Evolutionary conservation across 2,113 vertebrate genomes (phyloP).

Genomic region (Gopherus flavomarginatus): DNA sequence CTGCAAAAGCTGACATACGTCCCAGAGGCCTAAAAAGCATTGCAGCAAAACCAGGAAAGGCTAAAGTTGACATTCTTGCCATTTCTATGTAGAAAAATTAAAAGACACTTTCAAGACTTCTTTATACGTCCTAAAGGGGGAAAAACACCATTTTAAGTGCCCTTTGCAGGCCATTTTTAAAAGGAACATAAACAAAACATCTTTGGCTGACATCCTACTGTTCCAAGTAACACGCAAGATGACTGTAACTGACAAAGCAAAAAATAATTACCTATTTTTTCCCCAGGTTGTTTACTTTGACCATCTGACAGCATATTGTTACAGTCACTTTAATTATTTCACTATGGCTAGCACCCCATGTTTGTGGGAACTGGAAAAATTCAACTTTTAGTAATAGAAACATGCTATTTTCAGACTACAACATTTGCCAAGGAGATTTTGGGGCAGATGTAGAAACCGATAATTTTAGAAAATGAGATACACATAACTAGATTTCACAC

Average conservation of each 20-base stretch:
- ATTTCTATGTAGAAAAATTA: not conserved
- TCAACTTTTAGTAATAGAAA: not conserved
- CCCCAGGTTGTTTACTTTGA: accelerated
- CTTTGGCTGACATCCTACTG: not conserved
- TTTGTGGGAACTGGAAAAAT: not conserved
- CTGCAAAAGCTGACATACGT: not conserved
- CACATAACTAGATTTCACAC: not conserved
- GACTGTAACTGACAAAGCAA: not conserved
- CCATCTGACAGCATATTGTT: accelerated
- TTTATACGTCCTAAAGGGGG: not conserved
- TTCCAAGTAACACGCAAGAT: accelerated
- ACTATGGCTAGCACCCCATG: accelerated
- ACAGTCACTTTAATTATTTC: accelerated
- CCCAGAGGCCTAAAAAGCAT: accelerated
- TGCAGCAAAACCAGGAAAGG: not conserved
- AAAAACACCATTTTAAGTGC: accelerated
- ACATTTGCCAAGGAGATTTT: not conserved
- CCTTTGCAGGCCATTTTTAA: not conserved
- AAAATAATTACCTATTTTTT: not conserved
- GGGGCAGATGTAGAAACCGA: not conserved
- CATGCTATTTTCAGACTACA: not conserved
- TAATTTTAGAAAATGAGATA: too few species aligned
- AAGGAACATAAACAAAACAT: accelerated
- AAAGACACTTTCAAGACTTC: not conserved
- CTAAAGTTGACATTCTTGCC: not conserved